phyloP scores from a whole-genome alignment of 2,797 vertebrate species.

The Anas georgica region DNA sequence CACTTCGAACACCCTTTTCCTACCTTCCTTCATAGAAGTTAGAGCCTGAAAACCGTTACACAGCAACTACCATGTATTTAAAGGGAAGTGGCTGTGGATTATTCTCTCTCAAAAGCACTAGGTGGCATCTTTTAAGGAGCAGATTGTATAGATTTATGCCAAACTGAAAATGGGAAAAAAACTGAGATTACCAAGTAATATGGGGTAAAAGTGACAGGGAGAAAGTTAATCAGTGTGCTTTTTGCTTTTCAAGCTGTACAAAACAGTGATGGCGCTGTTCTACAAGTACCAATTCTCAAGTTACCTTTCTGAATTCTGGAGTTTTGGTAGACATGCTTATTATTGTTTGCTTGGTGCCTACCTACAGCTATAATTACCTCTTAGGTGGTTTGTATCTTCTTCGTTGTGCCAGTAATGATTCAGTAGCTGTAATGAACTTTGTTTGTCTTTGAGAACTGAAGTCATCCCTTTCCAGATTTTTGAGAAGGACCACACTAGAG shows the following conservation, averaged over 20 bases:
- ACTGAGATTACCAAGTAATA: not conserved
- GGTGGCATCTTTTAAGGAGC: conserved; percentile 28
- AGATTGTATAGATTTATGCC: conserved; percentile 2
- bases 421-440: not conserved
- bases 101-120: conserved; percentile 5
- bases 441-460: not conserved
- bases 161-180: not conserved
- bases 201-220: not conserved
- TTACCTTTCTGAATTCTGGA: not conserved
- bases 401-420: not conserved
- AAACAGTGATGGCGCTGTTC: not conserved
- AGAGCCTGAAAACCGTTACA: not conserved
- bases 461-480: not conserved
- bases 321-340: not conserved
- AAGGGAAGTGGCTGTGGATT: not conserved
- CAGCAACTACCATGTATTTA: conserved; percentile 8
- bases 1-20: not conserved
- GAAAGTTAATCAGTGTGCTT: not conserved
- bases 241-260: not conserved
- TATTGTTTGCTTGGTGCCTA: not conserved
- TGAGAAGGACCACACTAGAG: not conserved
- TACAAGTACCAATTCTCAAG: accelerated
- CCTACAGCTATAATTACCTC: not conserved
- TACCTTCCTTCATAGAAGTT: not conserved
- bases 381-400: not conserved